Conservation (phyloP, 2,113 vertebrate species). For the Agelaius tricolor region DNA sequence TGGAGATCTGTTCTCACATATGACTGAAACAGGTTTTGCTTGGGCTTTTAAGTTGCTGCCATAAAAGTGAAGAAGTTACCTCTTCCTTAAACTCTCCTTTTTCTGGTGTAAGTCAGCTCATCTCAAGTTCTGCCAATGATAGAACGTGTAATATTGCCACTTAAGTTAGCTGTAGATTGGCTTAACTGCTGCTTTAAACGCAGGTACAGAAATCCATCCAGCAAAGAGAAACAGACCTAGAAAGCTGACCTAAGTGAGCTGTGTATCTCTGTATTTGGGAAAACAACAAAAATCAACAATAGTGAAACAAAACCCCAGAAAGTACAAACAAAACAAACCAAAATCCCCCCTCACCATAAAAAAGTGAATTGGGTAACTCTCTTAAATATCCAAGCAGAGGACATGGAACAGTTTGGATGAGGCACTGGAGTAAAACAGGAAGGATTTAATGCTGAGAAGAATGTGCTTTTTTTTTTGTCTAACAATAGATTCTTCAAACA, state of each 20-base stretch:
- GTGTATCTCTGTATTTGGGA: neutral
- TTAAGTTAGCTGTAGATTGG: neutral
- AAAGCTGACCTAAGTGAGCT: neutral
- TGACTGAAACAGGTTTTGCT: neutral
- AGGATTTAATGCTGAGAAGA: neutral
- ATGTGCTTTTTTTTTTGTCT: neutral
- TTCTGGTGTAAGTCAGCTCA: neutral
- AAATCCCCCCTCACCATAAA: neutral
- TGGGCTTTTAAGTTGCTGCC: neutral
- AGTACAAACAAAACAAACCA: neutral
- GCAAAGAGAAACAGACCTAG: neutral
- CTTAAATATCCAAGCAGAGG: neutral
- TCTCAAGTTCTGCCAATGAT: neutral
- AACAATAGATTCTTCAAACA: neutral
- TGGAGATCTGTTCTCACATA: accelerated
- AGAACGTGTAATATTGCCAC: neutral
- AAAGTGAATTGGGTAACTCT: neutral
- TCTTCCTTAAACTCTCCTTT: accelerated
- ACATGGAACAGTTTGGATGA: neutral
- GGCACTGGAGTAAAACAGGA: neutral
- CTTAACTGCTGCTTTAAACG: neutral
- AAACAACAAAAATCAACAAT: neutral
- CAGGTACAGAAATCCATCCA: neutral
- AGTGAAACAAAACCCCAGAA: no score
- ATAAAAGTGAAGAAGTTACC: neutral